These are phyloP conservation scores for Lipotes vexillifer DNA, from an alignment of 2,113 vertebrate species.

Conservation along the genomic window DNA sequence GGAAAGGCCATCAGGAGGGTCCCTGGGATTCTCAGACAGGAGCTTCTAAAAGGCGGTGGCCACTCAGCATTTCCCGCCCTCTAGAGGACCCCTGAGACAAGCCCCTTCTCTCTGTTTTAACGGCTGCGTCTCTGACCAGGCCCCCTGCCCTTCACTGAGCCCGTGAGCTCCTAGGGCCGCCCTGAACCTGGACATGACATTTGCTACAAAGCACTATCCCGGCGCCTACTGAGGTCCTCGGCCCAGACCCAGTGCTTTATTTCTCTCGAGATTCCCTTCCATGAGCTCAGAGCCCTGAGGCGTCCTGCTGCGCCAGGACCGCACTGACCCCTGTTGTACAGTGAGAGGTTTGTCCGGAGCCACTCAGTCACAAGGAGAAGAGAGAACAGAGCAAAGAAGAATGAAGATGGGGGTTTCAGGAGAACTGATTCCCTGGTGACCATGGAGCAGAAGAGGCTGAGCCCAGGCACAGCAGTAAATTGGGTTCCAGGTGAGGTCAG, in stretches of 20 bases:
- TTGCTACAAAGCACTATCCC: neutral
- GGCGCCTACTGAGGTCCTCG: rapidly evolving
- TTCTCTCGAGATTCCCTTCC: neutral
- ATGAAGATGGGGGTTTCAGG: neutral
- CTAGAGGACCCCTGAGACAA: neutral
- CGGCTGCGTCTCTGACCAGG: neutral
- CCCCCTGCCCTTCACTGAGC: neutral
- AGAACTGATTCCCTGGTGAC: neutral
- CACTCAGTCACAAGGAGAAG: neutral
- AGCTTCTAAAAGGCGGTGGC: neutral
- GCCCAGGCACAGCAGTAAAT: neutral
- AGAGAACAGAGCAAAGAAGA: neutral
- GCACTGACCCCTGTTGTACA: neutral
- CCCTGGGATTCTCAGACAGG: neutral
- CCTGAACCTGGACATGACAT: rapidly evolving
- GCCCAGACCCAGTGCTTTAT: rapidly evolving
- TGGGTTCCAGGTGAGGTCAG: neutral
- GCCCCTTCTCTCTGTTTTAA: no score
- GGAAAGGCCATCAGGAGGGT: neutral
- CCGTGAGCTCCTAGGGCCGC: rapidly evolving
- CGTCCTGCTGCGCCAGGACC: neutral
- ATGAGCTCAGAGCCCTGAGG: neutral
- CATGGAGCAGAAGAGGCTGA: neutral
- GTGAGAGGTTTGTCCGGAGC: rapidly evolving
- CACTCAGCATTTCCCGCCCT: no score